phyloP scores from a whole-genome alignment of 2,113 vertebrate species.

The Dunckerocampus dactyliophorus region DNA sequence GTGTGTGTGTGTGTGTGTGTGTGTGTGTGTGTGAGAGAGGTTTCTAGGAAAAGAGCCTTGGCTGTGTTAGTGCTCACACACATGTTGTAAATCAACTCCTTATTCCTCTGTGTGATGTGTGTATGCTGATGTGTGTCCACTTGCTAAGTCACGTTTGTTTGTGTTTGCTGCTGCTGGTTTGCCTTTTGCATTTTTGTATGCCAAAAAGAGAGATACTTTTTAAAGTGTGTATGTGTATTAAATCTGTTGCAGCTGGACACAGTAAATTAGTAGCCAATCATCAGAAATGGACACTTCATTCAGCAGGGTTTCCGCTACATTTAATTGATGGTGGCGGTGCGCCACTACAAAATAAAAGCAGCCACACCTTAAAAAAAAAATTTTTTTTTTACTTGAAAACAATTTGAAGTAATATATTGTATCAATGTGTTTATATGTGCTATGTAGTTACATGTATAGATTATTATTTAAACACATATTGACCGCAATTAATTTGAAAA shows the following conservation, averaged over 20 bases:
- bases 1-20: constrained; percentile 64
- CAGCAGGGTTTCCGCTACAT: no score
- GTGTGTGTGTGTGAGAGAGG: constrained; percentile 57
- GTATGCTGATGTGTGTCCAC: constrained; percentile 1
- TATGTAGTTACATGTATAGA: no score
- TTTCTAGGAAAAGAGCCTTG: constrained; percentile 71
- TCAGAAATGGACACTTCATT: constrained; percentile 5
- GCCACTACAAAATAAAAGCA: no score
- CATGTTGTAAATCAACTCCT: constrained; percentile 58
- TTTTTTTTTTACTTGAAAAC: no score
- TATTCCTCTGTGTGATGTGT: constrained; percentile 11
- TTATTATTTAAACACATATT: no score
- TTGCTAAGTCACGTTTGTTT: constrained; percentile 28
- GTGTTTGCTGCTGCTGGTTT: not conserved
- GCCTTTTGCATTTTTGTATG: not conserved
- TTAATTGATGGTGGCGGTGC: no score
- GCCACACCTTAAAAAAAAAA: no score
- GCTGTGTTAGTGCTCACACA: constrained; percentile 59
- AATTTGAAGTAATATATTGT: no score
- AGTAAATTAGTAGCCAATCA: constrained; percentile 39
- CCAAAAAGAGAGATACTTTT: constrained; percentile 10
- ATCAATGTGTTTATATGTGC: no score
- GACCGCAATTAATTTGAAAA: no score
- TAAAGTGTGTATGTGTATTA: constrained; percentile 14
- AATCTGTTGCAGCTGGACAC: constrained; percentile 43